Evolutionary conservation across 1,140 invertebrate species (phyloP), one percentile per base, ranked within the genome.

Genomic region (Lerema accius): DNA sequence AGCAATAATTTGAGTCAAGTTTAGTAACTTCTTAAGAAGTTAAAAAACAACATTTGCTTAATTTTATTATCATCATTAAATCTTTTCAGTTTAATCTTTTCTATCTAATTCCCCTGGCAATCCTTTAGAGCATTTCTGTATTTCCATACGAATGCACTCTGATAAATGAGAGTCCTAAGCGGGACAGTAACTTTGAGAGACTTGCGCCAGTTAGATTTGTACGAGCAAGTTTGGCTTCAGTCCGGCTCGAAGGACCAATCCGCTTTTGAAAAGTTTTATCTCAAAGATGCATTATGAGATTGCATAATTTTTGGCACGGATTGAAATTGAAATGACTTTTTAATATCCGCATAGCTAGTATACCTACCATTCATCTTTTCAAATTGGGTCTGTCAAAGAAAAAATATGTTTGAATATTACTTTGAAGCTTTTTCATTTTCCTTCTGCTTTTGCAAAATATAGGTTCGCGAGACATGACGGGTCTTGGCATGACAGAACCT

Each of bases 111-210:
- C 49, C 37, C 11, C 23, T 35, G 37, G 42, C 40, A 55, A 55
- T 55, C 17, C 11, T 55, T 55, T n/a, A n/a, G 19, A 42, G 50
- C 35, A 55, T 55, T 42, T 13, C 11, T 7, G 26, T 43, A 56
- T 45, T 56, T 56, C 53, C 53, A 56, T 43, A 39, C 39, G 53
- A 45, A 56, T 58, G 26, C 53, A 26, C 53, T 13, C 40, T 58
- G 53, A 58, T 58, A 58, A 42, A 58, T 58, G 53, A 58, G 40
- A 58, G 42, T 35, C 10, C 23, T 43, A 58, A 58, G 53, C 53
- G 53, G 45, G 53, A 46, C 53, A 46, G 53, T 42, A 58, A 58
- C 53, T 58, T 58, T 35, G 53, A 45, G 53, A 42, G 51, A 45
- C 26, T 58, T 58, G 16, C 14, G 10, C 53, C 23, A 58, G 42